Base-by-base conservation (phyloP, 2,797 vertebrate species). In the Cossypha heuglini region DNA sequence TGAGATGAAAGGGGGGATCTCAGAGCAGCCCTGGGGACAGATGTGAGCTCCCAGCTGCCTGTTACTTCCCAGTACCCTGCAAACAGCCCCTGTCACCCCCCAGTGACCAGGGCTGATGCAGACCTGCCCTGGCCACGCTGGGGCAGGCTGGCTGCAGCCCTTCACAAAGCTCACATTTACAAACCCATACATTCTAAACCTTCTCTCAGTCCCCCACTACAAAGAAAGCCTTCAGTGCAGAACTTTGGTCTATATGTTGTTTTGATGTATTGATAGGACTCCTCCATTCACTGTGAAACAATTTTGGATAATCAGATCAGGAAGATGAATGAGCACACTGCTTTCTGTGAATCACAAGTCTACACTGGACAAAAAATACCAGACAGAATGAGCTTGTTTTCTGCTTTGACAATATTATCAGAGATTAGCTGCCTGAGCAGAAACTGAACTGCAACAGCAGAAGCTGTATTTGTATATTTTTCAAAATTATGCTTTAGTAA, bases 291-390 rank as follows among this genome's bases (percentile, higher is more conserved):
- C 51, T 42, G 61, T 38, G 68, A 51, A 88, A 52, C 66, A 55
- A 85, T 78, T 78, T 90, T 62, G 89, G 68, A 72, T 81, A 81
- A 95, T 90, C 79, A 88, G 33, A 93, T 68, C 25, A 88, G 76
- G 73, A 85, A 74, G 81, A 91, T 75, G 82, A 93, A 93, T 38
- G 25, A 93, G 69, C 79, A 72, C 5, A 2, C 43, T 57, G 46
- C 38, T 37, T 77, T 80, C 76, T 87, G 68, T 80, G 88, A 94
- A 90, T 94, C 90, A 77, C 80, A 91, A 88, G n/a, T 84, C 77
- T 64, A 46, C 13, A 17, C 19, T 35, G 59, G 68, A 90, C 76
- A 94, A 73, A 52, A 86, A 88, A 51, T 2, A 77, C 4, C 35
- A 76, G 40, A 26, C 0, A 95, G 63, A 84, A 77, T 5, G 20